Conservation (phyloP, 2,113 vertebrate species). For the Lepus europaeus region DNA sequence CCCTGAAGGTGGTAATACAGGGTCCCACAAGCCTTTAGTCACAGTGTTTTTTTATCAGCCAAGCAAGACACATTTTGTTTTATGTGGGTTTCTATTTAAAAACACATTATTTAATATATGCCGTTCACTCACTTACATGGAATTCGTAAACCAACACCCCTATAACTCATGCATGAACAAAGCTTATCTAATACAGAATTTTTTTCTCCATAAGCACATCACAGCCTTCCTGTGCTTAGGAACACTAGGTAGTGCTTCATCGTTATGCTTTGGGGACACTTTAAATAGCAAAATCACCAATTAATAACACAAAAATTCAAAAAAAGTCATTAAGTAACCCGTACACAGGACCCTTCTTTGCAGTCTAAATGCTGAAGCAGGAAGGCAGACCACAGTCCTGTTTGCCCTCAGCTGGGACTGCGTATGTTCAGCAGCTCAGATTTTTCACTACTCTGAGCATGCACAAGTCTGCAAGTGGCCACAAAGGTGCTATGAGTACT, state of each 20-base stretch:
- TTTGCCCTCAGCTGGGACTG: fast-evolving
- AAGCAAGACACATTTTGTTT: background rate
- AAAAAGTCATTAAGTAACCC: background rate
- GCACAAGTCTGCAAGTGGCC: background rate
- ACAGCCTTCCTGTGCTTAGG: background rate
- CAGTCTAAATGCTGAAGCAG: background rate
- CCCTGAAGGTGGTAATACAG: background rate
- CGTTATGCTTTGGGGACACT: background rate
- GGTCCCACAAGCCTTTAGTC: background rate
- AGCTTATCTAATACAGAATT: background rate
- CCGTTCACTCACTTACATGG: background rate
- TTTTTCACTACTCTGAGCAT: background rate
- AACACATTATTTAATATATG: background rate
- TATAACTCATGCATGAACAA: background rate
- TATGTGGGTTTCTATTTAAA: background rate
- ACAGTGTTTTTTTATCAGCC: background rate
- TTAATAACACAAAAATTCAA: background rate
- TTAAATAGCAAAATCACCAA: background rate
- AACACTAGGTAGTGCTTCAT: background rate
- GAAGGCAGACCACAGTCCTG: background rate
- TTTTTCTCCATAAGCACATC: background rate
- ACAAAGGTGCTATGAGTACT: background rate
- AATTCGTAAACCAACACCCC: background rate
- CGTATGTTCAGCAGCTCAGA: too few species aligned
- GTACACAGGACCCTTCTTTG: background rate